Evolutionary conservation across 2,797 vertebrate genomes (phyloP).

Genomic region (Anabacerthia variegaticeps): DNA sequence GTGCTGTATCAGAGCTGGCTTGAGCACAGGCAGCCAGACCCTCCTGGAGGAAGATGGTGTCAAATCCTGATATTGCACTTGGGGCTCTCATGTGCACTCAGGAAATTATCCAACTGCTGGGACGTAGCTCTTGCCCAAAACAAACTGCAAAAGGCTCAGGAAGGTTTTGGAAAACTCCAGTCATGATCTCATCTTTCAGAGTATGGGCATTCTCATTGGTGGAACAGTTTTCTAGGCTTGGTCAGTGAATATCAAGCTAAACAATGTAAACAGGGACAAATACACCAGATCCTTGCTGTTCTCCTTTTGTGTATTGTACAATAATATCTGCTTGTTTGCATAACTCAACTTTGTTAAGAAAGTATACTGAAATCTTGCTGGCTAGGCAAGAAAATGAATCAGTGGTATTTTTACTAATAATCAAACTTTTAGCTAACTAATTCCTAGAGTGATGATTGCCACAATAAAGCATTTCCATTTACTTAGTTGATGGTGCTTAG

Average conservation of each 20-base stretch:
- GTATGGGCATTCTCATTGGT: background rate
- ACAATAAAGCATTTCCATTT: background rate
- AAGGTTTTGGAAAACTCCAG: background rate
- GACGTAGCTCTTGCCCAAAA: background rate
- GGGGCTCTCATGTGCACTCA: fast-evolving
- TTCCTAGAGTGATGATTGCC: background rate
- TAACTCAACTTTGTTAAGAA: background rate
- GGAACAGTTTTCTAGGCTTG: background rate
- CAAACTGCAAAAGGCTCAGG: background rate
- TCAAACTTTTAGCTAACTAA: background rate
- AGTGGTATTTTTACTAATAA: background rate
- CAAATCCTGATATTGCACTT: fast-evolving
- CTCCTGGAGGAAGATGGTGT: background rate
- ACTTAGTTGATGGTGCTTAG: background rate
- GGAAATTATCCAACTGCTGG: background rate
- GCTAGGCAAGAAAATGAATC: background rate
- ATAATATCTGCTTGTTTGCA: background rate
- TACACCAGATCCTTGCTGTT: background rate
- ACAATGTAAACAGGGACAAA: background rate
- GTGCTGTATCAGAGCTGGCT: background rate
- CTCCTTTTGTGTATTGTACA: background rate
- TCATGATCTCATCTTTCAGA: background rate
- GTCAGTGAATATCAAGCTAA: background rate
- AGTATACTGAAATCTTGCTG: background rate
- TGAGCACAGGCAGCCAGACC: background rate